These are phyloP conservation scores for Agriopis marginaria DNA, from an alignment of 2,888 invertebrate species.

Conservation along the genomic window DNA sequence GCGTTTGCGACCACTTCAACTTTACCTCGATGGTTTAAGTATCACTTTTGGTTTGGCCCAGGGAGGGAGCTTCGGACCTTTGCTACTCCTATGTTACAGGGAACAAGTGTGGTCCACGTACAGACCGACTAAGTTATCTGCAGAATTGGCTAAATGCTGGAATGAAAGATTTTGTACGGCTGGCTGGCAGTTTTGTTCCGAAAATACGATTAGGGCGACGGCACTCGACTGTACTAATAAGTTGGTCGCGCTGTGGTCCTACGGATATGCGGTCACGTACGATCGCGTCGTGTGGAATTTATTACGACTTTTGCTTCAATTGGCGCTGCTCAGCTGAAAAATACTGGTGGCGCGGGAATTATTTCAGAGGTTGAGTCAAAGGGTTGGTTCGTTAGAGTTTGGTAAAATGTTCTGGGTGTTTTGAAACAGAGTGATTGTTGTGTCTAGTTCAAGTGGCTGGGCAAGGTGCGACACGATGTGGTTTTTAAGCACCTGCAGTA, in stretches of 20 bases:
- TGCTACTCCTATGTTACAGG: slow-evolving; percentile 14
- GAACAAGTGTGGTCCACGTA: slow-evolving; percentile 62
- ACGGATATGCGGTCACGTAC: slow-evolving; percentile 70
- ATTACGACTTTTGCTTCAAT: slow-evolving; percentile 57
- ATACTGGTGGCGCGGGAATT: slow-evolving; percentile 31
- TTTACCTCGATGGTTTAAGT: slow-evolving; percentile 1
- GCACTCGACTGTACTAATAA: neutral
- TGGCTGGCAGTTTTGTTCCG: neutral
- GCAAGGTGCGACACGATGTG: neutral
- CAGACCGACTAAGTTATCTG: neutral
- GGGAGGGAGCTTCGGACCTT: neutral
- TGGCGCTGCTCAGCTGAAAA: slow-evolving; percentile 44
- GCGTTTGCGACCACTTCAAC: slow-evolving; percentile 25
- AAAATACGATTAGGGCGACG: neutral
- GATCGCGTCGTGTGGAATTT: slow-evolving; percentile 59
- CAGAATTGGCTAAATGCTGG: neutral
- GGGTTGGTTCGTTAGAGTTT: slow-evolving; percentile 22
- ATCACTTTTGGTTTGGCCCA: slow-evolving; percentile 5
- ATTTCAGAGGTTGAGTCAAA: slow-evolving; percentile 20
- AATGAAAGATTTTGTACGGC: neutral
- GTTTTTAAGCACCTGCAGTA: too few species aligned
- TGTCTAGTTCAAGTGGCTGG: neutral
- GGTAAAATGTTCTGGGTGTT: neutral
- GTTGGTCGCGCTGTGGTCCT: slow-evolving; percentile 46
- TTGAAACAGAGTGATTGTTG: neutral